Percentiles rank a stretch among this genome's conserved stretches.
phyloP scores from a whole-genome alignment of 2,888 invertebrate species.

The Thymelicus sylvestris region DNA sequence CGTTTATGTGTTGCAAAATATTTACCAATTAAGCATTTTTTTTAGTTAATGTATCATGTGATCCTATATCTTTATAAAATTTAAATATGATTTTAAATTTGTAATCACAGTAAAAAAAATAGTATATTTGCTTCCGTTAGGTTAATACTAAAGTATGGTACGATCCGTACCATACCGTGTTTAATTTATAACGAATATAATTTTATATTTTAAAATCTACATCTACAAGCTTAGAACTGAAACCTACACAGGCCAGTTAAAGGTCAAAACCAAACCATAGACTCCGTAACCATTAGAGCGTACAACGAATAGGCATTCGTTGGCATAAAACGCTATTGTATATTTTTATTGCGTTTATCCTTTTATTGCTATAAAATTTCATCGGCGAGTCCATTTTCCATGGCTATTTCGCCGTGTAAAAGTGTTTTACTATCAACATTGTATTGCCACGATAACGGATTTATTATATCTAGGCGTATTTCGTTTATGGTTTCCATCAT shows the following conservation, averaged over 20 bases:
- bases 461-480: constrained; percentile 39
- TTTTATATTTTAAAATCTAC: not conserved
- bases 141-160: not conserved
- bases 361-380: constrained; percentile 34
- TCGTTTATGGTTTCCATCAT: constrained; percentile 39
- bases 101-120: too few species aligned
- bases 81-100: too few species aligned
- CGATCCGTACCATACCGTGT: not conserved
- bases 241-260: not conserved
- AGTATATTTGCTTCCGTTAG: not conserved
- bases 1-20: not conserved
- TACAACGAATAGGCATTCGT: constrained; percentile 6
- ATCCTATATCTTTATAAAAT: too few species aligned
- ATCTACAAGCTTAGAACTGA: not conserved
- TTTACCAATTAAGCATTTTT: too few species aligned
- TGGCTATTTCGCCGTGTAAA: constrained; percentile 41
- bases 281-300: not conserved
- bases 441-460: constrained; percentile 44
- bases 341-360: constrained; percentile 28
- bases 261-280: constrained; percentile 13
- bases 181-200: not conserved
- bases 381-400: constrained; percentile 42
- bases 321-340: constrained; percentile 12
- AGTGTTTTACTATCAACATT: constrained; percentile 40
- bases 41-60: too few species aligned